phyloP scores from a whole-genome alignment of 2,797 vertebrate species.

The Ctenopoma kingsleyae region DNA sequence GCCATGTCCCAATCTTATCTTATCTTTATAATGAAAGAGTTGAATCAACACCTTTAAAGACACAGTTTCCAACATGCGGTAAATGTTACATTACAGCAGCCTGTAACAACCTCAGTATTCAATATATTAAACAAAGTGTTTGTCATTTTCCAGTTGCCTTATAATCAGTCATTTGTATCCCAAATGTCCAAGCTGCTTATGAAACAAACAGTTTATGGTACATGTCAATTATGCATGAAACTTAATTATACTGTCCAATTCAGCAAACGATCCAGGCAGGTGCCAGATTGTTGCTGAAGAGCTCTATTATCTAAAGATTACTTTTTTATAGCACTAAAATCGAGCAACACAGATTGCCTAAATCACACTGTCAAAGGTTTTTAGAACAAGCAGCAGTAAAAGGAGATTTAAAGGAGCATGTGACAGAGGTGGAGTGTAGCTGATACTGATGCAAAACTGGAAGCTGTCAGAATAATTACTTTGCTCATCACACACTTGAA shows the following conservation, averaged over 20 bases:
- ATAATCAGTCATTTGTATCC: not conserved
- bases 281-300: conserved; percentile 1
- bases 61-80: not conserved
- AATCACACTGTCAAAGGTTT: no score
- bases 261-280: not conserved
- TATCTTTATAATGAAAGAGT: no score
- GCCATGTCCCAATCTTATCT: no score
- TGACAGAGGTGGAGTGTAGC: no score
- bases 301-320: not conserved
- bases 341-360: no score
- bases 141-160: not conserved
- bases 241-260: not conserved
- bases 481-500: not conserved
- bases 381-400: no score
- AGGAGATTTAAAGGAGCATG: no score
- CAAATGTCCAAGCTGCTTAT: not conserved
- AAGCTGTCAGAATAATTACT: not conserved
- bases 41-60: not conserved
- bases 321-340: no score
- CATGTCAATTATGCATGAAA: not conserved
- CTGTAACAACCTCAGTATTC: not conserved
- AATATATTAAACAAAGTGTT: not conserved
- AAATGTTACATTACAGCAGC: not conserved
- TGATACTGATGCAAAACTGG: no score
- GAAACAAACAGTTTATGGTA: not conserved